These are phyloP conservation scores for Dissostichus mawsoni DNA, from an alignment of 2,113 vertebrate species.

Conservation along the genomic window DNA sequence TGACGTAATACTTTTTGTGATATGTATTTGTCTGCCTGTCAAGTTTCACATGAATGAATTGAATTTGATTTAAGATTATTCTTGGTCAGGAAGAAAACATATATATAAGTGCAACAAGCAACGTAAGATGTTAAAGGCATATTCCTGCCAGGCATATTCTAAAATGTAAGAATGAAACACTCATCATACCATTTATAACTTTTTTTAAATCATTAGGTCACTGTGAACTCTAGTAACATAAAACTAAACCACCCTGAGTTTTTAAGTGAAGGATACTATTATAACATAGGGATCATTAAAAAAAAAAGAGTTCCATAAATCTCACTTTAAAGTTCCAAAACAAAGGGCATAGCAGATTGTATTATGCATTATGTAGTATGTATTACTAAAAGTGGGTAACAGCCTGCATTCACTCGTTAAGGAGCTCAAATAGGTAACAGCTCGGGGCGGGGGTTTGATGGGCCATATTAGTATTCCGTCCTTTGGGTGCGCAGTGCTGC, in stretches of 20 bases:
- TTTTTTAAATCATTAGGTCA: background rate
- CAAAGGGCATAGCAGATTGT: background rate
- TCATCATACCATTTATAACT: background rate
- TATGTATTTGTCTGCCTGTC: background rate
- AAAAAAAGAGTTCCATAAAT: background rate
- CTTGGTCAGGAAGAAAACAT: background rate
- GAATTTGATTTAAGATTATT: background rate
- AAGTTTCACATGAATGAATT: background rate
- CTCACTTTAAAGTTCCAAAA: background rate
- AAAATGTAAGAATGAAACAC: background rate
- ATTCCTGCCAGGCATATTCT: background rate
- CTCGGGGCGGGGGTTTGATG: constrained; percentile 67
- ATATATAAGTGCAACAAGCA: background rate
- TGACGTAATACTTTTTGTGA: background rate
- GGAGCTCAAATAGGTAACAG: constrained; percentile 4
- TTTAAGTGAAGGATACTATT: background rate
- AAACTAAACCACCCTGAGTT: background rate
- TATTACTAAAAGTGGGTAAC: constrained; percentile 17
- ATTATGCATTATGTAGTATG: too few species aligned
- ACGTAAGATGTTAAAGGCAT: background rate
- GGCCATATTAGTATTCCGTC: constrained; percentile 86
- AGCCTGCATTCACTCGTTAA: constrained; percentile 7
- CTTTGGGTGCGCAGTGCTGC: constrained; percentile 85
- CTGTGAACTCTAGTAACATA: background rate
- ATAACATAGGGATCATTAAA: background rate